Base-by-base conservation (phyloP, 2,797 vertebrate genomes). In the Ispidina picta region DNA sequence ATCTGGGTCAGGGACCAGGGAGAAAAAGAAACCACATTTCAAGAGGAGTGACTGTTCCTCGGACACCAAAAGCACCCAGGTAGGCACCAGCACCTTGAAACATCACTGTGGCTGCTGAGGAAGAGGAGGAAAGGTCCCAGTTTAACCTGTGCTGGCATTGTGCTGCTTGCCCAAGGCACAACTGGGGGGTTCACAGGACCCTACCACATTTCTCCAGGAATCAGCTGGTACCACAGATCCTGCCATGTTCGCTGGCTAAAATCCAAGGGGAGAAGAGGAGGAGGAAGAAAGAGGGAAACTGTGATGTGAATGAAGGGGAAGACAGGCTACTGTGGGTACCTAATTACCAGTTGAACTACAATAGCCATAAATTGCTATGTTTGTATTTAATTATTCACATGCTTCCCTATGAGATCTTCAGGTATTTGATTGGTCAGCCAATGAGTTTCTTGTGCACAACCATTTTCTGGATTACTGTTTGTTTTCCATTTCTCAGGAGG, bases 81-180 rank as follows among this genome's bases (percentile, higher is more conserved):
- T 19, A 70, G 49, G 35, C 35, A 87, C 8, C 37, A 83, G 62
- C 19, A 83, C 39, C 46, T 26, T 33, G 33, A 86, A 90, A 74
- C 33, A 48, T 41, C 0, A 0, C 23, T 54, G 15, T 33, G n/a
- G 19, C 15, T 76, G 64, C 48, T 51, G 54, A 86, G 60, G 58
- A 88, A 72, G 41, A 66, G 20, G 54, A 89, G 79, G 68, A 68
- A 55, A 71, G 10, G 7, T 8, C 25, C 25, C 10, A 3, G 26
- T 59, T 1, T 4, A 75, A 73, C 3, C 18, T 0, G 0, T 16
- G 20, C 5, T 0, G 0, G 7, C 20, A 71, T 21, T 1, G 0
- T 62, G 28, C 52, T 60, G 15, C 15, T 12, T 66, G 20, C 25
- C 25, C 59, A 63, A 92, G 31, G 12, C 46, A 28, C 1, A 0